Base-by-base conservation (phyloP, 2,113 vertebrate genomes). In the Rutilus rutilus region DNA sequence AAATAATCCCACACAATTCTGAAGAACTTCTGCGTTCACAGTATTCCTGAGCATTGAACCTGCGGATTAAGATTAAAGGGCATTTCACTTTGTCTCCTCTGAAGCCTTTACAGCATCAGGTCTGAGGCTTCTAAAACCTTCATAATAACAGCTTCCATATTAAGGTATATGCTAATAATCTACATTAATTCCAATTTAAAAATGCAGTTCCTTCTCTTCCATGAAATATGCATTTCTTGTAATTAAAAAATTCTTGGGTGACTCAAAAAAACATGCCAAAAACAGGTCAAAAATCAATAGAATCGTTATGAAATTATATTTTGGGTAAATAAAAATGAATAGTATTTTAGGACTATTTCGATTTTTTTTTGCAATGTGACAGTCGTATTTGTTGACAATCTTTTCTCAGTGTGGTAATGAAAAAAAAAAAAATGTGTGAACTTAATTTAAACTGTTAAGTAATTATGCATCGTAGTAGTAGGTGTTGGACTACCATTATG, bases 21-120 rank as follows among this genome's bases (percentile, higher is more conserved):
- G 33, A 89, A 75, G 74, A 78, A 50, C 4, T 21, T 85, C 30
- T 74, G 73, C n/a, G 25, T 87, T 87, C 88, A 85, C 88, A 85
- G 79, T 87, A 87, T 87, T 89, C 88, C 88, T 89, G 86, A 89
- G 86, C 71, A 85, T 80, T 87, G 77, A 86, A 77, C 33, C 69
- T 84, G 33, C 30, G 45, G 74, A 82, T 69, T 77, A 82, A 77
- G 74, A 17, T 82, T 64, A 42, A 82, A 67, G n/a, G 78, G n/a
- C 39, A 19, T 64, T 80, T 80, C 33, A 5, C 8, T 25, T 45
- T 17, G 7, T 60, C 52, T 6, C 52, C 60, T 64, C 47, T 52
- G 45, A 52, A 47, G n/a, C 45, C 74, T 30, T 74, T 74, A 74
- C 5, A 57, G 23, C 19, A 33, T 54, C 50, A 78, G 52, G 50